phyloP scores from a whole-genome alignment of 30 jellyfish, hydroid and myxozoan species.

The Morbakka virulenta region DNA sequence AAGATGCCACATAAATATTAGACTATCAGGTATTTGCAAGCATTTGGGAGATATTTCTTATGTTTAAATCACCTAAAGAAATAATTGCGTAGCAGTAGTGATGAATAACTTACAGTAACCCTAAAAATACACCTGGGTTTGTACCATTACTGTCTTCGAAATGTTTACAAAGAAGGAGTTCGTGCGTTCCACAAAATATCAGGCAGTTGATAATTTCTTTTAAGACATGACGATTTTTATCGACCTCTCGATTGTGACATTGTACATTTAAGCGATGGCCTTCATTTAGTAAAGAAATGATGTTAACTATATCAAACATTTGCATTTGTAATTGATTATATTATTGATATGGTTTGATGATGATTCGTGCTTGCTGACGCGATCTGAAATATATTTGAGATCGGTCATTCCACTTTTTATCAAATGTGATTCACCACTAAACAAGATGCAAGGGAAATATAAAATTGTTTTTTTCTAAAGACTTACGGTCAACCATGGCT shows the following conservation, averaged over 20 bases:
- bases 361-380: neutral
- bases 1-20: too few species aligned
- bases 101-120: too few species aligned
- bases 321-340: neutral
- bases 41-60: too few species aligned
- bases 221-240: neutral
- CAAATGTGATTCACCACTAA: neutral
- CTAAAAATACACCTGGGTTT: neutral
- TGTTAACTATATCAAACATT: neutral
- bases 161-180: neutral
- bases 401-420: neutral
- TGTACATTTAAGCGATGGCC: neutral
- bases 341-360: neutral
- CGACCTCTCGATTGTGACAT: neutral
- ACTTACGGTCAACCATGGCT: neutral
- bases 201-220: neutral
- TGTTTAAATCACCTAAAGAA: too few species aligned
- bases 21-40: too few species aligned
- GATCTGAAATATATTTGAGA: neutral
- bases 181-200: neutral
- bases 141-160: neutral
- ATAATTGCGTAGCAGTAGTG: too few species aligned
- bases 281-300: neutral
- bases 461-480: neutral
- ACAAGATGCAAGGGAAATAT: neutral